These are phyloP conservation scores for Anticlea derivata DNA, from an alignment of 2,888 invertebrate genomes.

Conservation along the genomic window DNA sequence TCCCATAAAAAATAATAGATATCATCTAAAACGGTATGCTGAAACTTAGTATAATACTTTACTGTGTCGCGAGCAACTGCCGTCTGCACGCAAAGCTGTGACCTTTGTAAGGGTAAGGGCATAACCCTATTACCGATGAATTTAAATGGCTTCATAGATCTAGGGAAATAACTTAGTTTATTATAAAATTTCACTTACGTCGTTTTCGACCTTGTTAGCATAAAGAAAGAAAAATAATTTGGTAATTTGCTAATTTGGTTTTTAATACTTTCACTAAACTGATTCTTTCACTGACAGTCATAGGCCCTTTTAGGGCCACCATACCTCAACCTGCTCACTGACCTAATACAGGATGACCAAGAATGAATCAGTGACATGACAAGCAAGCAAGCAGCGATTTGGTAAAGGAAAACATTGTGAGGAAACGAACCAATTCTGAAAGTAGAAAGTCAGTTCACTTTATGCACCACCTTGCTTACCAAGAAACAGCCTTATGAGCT, in stretches of 20 bases:
- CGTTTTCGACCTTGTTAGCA: slow-evolving; percentile 55
- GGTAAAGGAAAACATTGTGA: too few species aligned
- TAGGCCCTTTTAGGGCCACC: too few species aligned
- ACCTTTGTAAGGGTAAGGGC: slow-evolving; percentile 21
- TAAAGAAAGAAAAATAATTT: slow-evolving; percentile 35
- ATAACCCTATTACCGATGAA: not conserved
- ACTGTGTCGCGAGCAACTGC: slow-evolving; percentile 1
- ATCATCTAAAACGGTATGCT: slow-evolving; percentile 2
- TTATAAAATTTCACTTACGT: slow-evolving; percentile 47
- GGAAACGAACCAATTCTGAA: too few species aligned
- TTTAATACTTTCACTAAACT: too few species aligned
- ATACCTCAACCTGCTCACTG: too few species aligned
- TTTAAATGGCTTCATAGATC: slow-evolving; percentile 6
- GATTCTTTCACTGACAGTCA: too few species aligned
- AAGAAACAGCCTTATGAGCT: too few species aligned
- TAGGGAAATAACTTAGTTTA: slow-evolving; percentile 7
- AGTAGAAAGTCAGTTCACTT: too few species aligned
- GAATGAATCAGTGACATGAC: too few species aligned
- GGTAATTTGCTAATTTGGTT: not conserved
- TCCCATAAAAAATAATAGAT: slow-evolving; percentile 7
- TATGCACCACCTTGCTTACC: too few species aligned
- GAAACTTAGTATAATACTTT: slow-evolving; percentile 9
- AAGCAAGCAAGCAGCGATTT: too few species aligned
- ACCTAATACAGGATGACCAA: too few species aligned
- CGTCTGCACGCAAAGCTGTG: slow-evolving; percentile 21